These are phyloP conservation scores for Apotomis turbidana DNA, from an alignment of 2,888 invertebrate genomes.

Conservation along the genomic window DNA sequence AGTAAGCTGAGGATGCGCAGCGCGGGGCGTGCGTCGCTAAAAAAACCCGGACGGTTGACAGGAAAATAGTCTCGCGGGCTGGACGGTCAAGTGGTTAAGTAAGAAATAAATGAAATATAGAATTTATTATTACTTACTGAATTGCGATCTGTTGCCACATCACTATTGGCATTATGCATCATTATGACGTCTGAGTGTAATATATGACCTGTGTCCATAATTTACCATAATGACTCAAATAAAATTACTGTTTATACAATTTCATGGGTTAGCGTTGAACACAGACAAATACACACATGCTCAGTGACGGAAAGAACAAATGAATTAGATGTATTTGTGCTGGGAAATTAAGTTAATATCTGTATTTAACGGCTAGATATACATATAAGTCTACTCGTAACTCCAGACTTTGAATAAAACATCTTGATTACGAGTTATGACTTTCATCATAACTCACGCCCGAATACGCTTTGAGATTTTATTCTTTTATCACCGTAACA, in stretches of 20 bases:
- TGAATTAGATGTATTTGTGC: not conserved
- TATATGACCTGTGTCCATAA: conserved; percentile 28
- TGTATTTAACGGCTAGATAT: not conserved
- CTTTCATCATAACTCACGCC: conserved; percentile 20
- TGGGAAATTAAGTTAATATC: conserved; percentile 17
- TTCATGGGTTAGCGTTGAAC: not conserved
- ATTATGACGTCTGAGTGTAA: conserved; percentile 22
- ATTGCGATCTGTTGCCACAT: not conserved
- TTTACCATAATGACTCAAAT: conserved; percentile 29
- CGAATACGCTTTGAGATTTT: conserved; percentile 12
- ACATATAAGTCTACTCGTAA: conserved; percentile 2
- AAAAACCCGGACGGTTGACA: too few species aligned
- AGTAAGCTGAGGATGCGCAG: too few species aligned
- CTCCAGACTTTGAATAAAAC: conserved; percentile 2
- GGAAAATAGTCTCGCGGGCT: too few species aligned
- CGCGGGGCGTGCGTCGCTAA: too few species aligned
- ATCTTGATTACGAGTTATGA: conserved; percentile 24
- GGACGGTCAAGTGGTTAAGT: too few species aligned
- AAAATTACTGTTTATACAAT: conserved; percentile 32
- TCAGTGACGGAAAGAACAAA: not conserved
- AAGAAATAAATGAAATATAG: too few species aligned
- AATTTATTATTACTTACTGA: too few species aligned
- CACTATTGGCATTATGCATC: conserved; percentile 9
- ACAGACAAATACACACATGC: not conserved
- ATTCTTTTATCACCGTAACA: conserved; percentile 26